Conservation (phyloP, 2,797 vertebrate species). For the Rhinella marina region DNA sequence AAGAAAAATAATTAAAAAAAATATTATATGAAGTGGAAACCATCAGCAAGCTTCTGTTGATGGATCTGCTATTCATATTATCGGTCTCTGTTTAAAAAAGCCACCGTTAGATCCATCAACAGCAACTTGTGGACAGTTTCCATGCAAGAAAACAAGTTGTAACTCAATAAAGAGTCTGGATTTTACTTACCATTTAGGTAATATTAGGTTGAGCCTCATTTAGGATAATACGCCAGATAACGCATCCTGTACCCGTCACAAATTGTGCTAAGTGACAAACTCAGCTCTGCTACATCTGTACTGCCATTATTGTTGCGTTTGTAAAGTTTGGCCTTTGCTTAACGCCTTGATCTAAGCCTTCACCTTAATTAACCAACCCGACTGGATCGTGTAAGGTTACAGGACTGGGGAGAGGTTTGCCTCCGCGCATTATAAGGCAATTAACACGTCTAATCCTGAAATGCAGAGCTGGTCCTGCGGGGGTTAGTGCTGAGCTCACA, state of each 20-base stretch:
- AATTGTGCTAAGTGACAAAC: not conserved
- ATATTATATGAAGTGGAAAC: not conserved
- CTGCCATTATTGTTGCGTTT: too few species aligned
- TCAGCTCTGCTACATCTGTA: not conserved
- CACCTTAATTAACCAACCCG: not conserved
- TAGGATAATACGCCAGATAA: too few species aligned
- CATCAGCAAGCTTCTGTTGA: not conserved
- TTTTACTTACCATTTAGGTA: not conserved
- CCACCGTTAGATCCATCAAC: too few species aligned
- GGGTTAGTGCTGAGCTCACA: slow-evolving; percentile 8
- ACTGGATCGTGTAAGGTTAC: slow-evolving; percentile 14
- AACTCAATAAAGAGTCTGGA: not conserved
- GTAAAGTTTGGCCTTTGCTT: not conserved
- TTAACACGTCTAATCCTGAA: slow-evolving; percentile 49
- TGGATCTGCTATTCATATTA: not conserved
- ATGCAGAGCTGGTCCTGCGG: slow-evolving; percentile 17
- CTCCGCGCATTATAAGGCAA: slow-evolving; percentile 28
- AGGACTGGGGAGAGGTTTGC: slow-evolving; percentile 16
- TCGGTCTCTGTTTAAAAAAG: too few species aligned
- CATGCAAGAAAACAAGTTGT: not conserved
- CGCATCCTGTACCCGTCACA: too few species aligned
- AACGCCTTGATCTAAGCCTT: not conserved
- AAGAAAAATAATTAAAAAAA: too few species aligned
- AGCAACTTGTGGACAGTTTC: not conserved
- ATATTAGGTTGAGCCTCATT: too few species aligned